A percentile compares a stretch with the other conserved stretches of the same genome.
Conservation (phyloP, 2,888 invertebrate species). For the Monopis laevigella region DNA sequence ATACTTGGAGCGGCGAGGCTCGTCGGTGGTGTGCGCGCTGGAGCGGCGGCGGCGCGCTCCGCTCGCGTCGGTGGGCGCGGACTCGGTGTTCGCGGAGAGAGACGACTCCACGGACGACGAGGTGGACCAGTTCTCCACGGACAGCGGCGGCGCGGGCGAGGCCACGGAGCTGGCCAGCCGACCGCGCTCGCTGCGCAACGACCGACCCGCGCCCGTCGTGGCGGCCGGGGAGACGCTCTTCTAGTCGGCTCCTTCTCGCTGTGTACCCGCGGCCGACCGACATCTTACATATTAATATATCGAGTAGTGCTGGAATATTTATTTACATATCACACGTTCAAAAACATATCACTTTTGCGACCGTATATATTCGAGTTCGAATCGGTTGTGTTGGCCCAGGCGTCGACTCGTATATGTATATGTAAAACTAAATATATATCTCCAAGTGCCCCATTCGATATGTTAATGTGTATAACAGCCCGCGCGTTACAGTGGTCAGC, state of each 20-base stretch:
- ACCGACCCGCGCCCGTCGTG: conserved; percentile 58
- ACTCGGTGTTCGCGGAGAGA: conserved; percentile 82
- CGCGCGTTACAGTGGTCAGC: too few species aligned
- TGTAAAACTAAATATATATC: too few species aligned
- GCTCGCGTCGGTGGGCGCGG: conserved; percentile 75
- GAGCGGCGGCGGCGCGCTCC: conserved; percentile 83
- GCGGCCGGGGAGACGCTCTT: conserved; percentile 85
- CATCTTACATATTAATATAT: conserved; percentile 40
- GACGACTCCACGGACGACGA: conserved; percentile 85
- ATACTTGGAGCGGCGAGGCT: conserved; percentile 82
- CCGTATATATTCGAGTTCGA: too few species aligned
- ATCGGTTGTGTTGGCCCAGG: too few species aligned
- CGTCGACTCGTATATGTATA: too few species aligned
- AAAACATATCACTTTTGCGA: conserved; percentile 25
- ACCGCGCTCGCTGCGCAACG: conserved; percentile 35
- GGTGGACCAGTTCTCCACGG: conserved; percentile 84
- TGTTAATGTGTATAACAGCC: too few species aligned
- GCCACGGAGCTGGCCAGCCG: conserved; percentile 52
- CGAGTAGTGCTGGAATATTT: too few species aligned
- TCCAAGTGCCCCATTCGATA: too few species aligned
- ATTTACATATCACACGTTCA: too few species aligned
- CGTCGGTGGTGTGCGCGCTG: conserved; percentile 79
- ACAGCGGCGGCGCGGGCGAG: conserved; percentile 73
- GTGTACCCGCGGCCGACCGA: too few species aligned
- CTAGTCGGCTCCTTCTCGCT: conserved; percentile 59